Evolutionary conservation across 2,888 invertebrate genomes (phyloP), one percentile per base, ranked within the genome.

Genomic region (Hololepta plana): DNA sequence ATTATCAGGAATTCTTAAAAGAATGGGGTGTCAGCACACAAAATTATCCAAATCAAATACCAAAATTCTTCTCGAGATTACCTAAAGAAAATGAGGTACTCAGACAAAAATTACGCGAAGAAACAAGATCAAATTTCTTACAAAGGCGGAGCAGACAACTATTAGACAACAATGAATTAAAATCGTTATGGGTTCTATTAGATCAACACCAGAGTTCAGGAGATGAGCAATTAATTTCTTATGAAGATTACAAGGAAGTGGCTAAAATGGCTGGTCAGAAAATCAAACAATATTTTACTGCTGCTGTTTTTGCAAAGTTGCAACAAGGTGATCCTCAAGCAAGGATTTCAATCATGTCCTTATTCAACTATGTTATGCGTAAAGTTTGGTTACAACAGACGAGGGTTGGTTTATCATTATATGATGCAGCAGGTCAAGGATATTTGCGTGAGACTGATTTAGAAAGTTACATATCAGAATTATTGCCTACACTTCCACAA

Each of bases 381-480:
- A 80, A 91, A 47, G 85, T 90, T 4, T 95, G 93, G 91, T 58
- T 90, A 23, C 82, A 87, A 45, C 91, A 95, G 57, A 91, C 91
- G 0, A 64, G 93, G 45, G 87, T 95, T 29, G 90, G 91, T 0
- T 61, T 95, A 12, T 87, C 90, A 0, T 59, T 93, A 15, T 93
- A 93, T 49, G 95, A 96, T 53, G 77, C 80, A 24, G 75, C 81
- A 2, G 95, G 95, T 0, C 85, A 88, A 49, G 54, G 53, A 3
- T 53, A 54, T 43, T 41, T 49, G 33, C 57, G 57, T 2, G 58
- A 87, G 77, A 39, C 42, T 15, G 91, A 95, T 49, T 58, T 96
- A 40, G 93, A 95, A 51, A 88, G 82, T 51, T 96, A 95, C 48
- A 90, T 95, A 39, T 67, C 79, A 9, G 93, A 95, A 46, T 59